These are phyloP conservation scores for Aphelenchoides fujianensis DNA, from an alignment of 1,140 invertebrate genomes.

Conservation along the genomic window DNA sequence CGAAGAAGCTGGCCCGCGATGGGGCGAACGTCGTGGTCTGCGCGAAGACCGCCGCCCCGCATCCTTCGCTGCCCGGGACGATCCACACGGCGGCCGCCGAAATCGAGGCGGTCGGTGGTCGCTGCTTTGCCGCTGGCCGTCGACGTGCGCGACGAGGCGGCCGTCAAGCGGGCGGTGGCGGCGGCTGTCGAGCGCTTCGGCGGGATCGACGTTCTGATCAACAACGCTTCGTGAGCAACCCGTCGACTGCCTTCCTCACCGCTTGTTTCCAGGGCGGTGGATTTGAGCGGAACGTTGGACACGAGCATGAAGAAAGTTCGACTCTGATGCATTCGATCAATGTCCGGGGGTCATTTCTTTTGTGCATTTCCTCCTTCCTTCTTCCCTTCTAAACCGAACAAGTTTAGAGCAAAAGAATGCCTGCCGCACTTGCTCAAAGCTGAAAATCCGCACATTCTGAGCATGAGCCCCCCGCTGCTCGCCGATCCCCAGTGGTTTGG, in stretches of 20 bases:
- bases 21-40: slow-evolving; percentile 64
- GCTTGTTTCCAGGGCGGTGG: slow-evolving; percentile 88
- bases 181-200: slow-evolving; percentile 85
- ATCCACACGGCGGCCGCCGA: slow-evolving; percentile 93
- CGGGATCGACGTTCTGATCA: slow-evolving; percentile 80
- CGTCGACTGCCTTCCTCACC: slow-evolving; percentile 75
- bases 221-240: slow-evolving; percentile 74
- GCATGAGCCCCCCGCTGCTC: slow-evolving; percentile 86
- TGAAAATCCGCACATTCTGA: slow-evolving; percentile 88
- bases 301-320: slow-evolving; percentile 93
- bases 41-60: slow-evolving; percentile 30
- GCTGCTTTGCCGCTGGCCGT: slow-evolving; percentile 86
- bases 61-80: slow-evolving; percentile 65
- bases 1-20: slow-evolving; percentile 78
- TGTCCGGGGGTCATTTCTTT: slow-evolving; percentile 83
- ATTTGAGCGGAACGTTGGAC: slow-evolving; percentile 74
- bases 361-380: slow-evolving; percentile 66
- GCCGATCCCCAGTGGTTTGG: slow-evolving; percentile 85
- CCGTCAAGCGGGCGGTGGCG: slow-evolving; percentile 79
- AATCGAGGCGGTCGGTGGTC: slow-evolving; percentile 80
- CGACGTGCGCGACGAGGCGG: slow-evolving; percentile 82
- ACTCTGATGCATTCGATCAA: slow-evolving; percentile 90
- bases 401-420: slow-evolving; percentile 73
- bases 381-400: background rate
- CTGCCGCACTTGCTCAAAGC: slow-evolving; percentile 82